A percentile compares a stretch with the other conserved stretches of the same genome.
Conservation (phyloP, 2,113 vertebrate species). For the Bungarus multicinctus region DNA sequence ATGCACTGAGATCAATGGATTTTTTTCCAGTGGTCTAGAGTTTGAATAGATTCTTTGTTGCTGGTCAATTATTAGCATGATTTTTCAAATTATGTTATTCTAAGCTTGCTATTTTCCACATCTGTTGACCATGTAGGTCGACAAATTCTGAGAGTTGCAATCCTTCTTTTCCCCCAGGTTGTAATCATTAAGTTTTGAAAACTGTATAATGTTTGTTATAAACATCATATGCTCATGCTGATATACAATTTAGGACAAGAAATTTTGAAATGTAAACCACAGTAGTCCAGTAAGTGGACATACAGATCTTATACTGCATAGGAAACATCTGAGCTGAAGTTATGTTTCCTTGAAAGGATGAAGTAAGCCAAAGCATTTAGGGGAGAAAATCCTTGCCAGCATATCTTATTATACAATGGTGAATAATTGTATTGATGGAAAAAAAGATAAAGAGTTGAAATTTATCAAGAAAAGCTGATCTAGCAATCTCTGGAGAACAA, state of each 20-base stretch:
- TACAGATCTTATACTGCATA: background rate
- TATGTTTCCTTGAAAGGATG: background rate
- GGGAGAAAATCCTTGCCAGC: background rate
- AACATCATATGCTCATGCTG: background rate
- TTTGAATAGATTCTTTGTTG: background rate
- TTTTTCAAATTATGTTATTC: background rate
- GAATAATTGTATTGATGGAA: background rate
- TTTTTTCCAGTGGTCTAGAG: slow-evolving; percentile 1
- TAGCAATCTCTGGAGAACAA: background rate
- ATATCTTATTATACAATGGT: background rate
- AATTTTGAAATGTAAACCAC: background rate
- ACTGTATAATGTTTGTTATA: background rate
- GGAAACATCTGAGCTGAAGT: background rate
- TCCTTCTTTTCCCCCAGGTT: background rate
- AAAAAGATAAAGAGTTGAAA: background rate
- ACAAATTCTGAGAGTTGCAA: background rate
- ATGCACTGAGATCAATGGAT: background rate
- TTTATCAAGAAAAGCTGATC: background rate
- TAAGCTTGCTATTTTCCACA: background rate
- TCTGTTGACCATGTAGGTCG: background rate
- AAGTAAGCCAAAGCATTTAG: background rate
- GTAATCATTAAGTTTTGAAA: background rate
- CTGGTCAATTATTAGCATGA: background rate
- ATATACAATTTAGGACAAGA: background rate
- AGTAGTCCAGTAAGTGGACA: background rate